Conservation (phyloP, 2,113 vertebrate species). For the Prunella fulvescens region DNA sequence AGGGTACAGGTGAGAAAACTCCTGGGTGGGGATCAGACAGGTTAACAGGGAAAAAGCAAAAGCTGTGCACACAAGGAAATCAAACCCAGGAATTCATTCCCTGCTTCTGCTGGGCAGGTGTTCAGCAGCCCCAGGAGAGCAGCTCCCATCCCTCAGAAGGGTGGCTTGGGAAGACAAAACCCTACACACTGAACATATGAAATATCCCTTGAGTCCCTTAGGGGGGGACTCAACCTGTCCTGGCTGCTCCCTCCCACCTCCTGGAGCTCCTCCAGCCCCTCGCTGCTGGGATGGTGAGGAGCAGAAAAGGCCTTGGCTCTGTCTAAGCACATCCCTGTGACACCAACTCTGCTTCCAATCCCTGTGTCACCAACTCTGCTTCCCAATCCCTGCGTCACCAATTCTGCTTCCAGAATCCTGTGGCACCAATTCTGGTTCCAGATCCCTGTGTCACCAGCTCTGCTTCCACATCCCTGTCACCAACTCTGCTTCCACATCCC, state of each 20-base stretch:
- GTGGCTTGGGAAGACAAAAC: background rate
- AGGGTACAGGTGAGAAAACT: background rate
- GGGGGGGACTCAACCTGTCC: background rate
- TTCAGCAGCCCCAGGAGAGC: background rate
- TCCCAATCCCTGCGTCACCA: background rate
- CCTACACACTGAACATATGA: too few relatives aligned
- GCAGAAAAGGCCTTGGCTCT: background rate
- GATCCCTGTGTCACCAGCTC: background rate
- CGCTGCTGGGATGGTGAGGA: fast-evolving
- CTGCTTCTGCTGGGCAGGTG: background rate
- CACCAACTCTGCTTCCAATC: background rate
- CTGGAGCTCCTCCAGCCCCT: background rate
- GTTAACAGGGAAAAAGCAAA: background rate
- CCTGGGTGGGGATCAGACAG: background rate
- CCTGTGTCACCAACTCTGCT: too few relatives aligned
- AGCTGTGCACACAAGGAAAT: background rate
- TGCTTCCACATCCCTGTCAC: too few relatives aligned
- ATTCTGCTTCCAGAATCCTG: background rate
- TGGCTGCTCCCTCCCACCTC: background rate
- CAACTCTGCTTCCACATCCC: too few relatives aligned
- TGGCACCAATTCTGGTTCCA: background rate
- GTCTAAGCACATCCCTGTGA: background rate
- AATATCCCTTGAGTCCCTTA: background rate
- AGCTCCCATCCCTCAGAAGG: fast-evolving
- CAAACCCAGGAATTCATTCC: background rate